These are phyloP conservation scores for Heliconius sara DNA, from an alignment of 2,888 invertebrate genomes.

Conservation along the genomic window DNA sequence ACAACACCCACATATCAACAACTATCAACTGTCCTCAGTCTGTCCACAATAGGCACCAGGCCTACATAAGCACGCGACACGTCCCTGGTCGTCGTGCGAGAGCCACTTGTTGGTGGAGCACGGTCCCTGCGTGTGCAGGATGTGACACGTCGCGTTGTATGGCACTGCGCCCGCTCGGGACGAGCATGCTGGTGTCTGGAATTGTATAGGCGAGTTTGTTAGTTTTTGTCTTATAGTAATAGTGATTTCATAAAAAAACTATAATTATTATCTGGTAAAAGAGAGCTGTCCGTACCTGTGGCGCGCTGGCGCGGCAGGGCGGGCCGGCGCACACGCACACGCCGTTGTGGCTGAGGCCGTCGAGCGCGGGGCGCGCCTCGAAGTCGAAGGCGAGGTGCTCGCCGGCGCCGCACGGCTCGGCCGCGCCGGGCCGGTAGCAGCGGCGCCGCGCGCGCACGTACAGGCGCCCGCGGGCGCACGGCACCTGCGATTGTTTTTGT, in stretches of 20 bases:
- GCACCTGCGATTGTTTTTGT: slow-evolving; percentile 74
- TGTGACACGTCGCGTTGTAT: slow-evolving; percentile 88
- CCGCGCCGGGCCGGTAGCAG: slow-evolving; percentile 91
- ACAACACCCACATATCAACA: not conserved
- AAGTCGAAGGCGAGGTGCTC: slow-evolving; percentile 92
- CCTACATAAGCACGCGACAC: slow-evolving; percentile 87
- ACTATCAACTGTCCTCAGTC: slow-evolving; percentile 42
- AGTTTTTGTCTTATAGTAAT: not conserved
- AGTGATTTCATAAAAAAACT: not conserved
- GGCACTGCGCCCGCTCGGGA: slow-evolving; percentile 85
- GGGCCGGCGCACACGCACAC: slow-evolving; percentile 88
- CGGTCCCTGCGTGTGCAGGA: slow-evolving; percentile 90
- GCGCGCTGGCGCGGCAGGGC: not conserved
- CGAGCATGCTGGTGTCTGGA: slow-evolving; percentile 81
- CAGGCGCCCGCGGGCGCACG: slow-evolving; percentile 89
- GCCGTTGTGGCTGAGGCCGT: slow-evolving; percentile 92
- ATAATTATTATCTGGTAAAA: too few relatives aligned
- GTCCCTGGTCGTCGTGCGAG: slow-evolving; percentile 60
- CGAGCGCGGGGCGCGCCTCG: slow-evolving; percentile 89
- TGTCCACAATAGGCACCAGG: slow-evolving; percentile 68
- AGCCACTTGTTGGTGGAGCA: slow-evolving; percentile 87
- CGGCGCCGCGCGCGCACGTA: slow-evolving; percentile 89
- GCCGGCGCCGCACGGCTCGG: slow-evolving; percentile 89
- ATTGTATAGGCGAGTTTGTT: not conserved
- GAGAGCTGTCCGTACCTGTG: not conserved